Conservation (phyloP, 2,888 invertebrate species). For the Dryocosmus kuriphilus region DNA sequence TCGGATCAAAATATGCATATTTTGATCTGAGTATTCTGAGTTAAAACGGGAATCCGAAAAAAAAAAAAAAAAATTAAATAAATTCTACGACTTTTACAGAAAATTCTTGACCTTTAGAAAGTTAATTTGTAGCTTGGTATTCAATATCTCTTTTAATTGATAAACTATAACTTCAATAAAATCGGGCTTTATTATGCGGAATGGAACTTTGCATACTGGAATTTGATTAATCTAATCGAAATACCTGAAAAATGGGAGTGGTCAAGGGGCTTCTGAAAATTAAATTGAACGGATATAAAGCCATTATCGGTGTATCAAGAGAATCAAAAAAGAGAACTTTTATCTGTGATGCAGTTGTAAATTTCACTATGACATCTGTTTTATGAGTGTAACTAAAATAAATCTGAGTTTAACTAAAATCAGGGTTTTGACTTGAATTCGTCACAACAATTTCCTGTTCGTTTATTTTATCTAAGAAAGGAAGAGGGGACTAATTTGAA, state of each 20-base stretch:
- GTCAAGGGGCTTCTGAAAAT: slow-evolving; percentile 26
- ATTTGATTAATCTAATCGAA: slow-evolving; percentile 32
- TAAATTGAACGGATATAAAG: neutral
- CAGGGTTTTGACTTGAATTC: neutral
- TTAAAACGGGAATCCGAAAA: neutral
- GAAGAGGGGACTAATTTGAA: neutral
- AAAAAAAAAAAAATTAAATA: no score
- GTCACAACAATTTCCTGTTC: neutral
- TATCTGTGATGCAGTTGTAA: neutral
- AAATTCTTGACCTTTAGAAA: no score
- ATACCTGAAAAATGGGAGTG: slow-evolving; percentile 28
- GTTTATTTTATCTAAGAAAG: neutral
- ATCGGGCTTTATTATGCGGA: neutral
- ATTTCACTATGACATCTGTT: neutral
- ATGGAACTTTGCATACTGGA: neutral
- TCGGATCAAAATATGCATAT: neutral
- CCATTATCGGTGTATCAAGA: neutral
- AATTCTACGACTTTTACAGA: no score
- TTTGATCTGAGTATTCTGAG: neutral
- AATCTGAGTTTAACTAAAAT: neutral
- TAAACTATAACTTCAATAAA: neutral
- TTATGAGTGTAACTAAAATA: neutral
- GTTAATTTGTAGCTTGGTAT: neutral
- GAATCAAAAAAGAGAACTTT: neutral
- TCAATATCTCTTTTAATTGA: neutral